Evolutionary conservation across 2,113 vertebrate genomes (phyloP).

Genomic region (Petrocephalus microphthalmus): DNA sequence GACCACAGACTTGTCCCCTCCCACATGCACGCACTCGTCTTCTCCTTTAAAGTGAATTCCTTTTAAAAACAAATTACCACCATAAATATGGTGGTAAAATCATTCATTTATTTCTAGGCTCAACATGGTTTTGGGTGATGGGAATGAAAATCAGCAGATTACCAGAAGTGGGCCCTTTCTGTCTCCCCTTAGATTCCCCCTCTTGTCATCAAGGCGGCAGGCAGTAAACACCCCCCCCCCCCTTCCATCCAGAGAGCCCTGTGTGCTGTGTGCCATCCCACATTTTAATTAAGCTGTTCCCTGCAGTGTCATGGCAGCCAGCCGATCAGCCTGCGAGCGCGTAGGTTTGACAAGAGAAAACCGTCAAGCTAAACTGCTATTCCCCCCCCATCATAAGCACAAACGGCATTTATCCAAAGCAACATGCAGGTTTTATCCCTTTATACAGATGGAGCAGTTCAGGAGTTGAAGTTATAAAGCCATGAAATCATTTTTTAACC

Average conservation of each 20-base stretch:
- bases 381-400: background rate
- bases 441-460: background rate
- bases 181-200: constrained; percentile 22
- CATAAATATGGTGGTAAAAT: background rate
- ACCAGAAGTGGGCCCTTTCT: background rate
- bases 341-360: constrained; percentile 29
- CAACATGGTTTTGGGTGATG: background rate
- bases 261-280: constrained; percentile 44
- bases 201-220: constrained; percentile 27
- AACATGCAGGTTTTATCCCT: background rate
- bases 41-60: background rate
- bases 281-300: constrained; percentile 58
- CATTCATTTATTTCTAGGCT: background rate
- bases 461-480: background rate
- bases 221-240: constrained; percentile 17
- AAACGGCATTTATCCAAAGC: background rate
- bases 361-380: background rate
- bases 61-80: background rate
- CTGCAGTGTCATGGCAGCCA: constrained; percentile 54
- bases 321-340: constrained; percentile 36
- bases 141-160: background rate
- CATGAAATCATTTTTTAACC: background rate
- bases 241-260: constrained; percentile 28
- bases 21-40: background rate
- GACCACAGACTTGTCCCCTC: background rate